A percentile compares a stretch with the other conserved stretches of the same genome.
These are phyloP conservation scores for Dasysyrphus tricinctus DNA, from an alignment of 2,888 invertebrate species.

Conservation along the genomic window DNA sequence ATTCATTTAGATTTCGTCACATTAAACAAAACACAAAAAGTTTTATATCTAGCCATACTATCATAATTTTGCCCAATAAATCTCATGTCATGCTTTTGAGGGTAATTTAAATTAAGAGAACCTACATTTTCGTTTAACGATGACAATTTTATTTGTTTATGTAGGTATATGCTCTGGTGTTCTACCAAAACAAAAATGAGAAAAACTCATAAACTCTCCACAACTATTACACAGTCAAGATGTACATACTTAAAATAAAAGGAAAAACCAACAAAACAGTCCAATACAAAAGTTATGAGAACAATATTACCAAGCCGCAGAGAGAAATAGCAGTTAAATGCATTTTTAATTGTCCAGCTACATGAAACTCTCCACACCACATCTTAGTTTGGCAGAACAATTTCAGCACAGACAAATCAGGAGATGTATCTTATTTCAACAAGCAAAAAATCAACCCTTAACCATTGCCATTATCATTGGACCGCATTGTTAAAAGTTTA, in stretches of 20 bases:
- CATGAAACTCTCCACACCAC: slow-evolving; percentile 17
- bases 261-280: background rate
- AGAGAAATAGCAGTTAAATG: slow-evolving; percentile 36
- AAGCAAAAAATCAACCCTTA: slow-evolving; percentile 7
- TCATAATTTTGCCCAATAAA: no score
- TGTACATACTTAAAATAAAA: background rate
- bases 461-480: slow-evolving; percentile 33
- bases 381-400: slow-evolving; percentile 13
- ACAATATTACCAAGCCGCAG: slow-evolving; percentile 13
- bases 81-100: no score
- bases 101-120: background rate
- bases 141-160: no score
- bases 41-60: no score
- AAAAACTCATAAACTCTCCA: background rate
- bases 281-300: slow-evolving; percentile 39
- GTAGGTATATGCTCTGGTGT: no score
- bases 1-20: no score
- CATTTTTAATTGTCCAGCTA: slow-evolving; percentile 60
- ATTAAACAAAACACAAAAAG: no score
- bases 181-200: background rate
- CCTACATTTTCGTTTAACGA: background rate
- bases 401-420: slow-evolving; percentile 40
- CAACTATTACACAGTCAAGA: no score
- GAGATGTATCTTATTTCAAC: slow-evolving; percentile 17
- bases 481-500: slow-evolving; percentile 69